These are phyloP conservation scores for Himalopsyche anomala DNA, from an alignment of 2,888 invertebrate species.

Conservation along the genomic window DNA sequence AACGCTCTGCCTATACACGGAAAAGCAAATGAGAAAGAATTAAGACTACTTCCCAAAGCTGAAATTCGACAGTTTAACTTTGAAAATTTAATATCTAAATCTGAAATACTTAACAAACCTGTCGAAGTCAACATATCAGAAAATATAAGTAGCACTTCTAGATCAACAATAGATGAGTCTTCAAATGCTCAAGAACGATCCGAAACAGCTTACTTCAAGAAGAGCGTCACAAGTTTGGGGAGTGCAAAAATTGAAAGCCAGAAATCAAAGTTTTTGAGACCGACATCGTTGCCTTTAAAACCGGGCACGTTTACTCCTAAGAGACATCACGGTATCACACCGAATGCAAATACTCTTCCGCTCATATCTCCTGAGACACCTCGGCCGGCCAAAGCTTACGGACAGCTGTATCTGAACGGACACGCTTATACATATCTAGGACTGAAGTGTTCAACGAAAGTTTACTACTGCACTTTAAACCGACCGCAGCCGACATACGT, in stretches of 20 bases:
- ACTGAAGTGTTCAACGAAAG: constrained; percentile 91
- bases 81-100: constrained; percentile 76
- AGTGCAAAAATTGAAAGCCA: constrained; percentile 70
- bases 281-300: constrained; percentile 88
- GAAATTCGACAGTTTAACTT: constrained; percentile 75
- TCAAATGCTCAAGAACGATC: constrained; percentile 70
- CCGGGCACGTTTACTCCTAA: constrained; percentile 90
- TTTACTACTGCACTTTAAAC: constrained; percentile 95
- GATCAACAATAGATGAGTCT: constrained; percentile 62
- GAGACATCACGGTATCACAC: constrained; percentile 88
- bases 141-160: constrained; percentile 70
- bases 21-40: constrained; percentile 65
- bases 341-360: constrained; percentile 88
- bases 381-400: constrained; percentile 91
- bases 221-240: constrained; percentile 69
- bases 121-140: constrained; percentile 74
- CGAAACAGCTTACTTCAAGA: constrained; percentile 75
- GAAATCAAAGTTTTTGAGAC: constrained; percentile 85
- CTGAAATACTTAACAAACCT: constrained; percentile 74
- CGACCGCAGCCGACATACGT: constrained; percentile 97
- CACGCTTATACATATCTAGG: constrained; percentile 95
- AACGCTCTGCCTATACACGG: not conserved
- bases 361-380: constrained; percentile 95
- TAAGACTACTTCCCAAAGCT: constrained; percentile 66
- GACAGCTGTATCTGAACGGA: constrained; percentile 92